Evolutionary conservation across 2,888 invertebrate species (phyloP).

Genomic region (Rhogogaster chlorosoma): DNA sequence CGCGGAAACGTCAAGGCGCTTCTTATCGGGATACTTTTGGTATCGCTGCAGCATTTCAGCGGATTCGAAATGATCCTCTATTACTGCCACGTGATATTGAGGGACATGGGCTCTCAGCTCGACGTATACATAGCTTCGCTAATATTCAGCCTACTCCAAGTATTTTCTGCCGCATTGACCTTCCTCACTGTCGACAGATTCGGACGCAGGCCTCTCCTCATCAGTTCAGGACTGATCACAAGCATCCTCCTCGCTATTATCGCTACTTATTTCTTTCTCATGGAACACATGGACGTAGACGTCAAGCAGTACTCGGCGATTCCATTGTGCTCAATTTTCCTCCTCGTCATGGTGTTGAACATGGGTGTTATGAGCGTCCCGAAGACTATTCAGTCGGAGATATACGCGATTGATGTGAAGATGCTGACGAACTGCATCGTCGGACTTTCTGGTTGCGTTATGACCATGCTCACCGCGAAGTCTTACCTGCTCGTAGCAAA

Average conservation of each 20-base stretch:
- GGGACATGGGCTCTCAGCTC: constrained; percentile 62
- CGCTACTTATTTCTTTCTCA: constrained; percentile 61
- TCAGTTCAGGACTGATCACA: constrained; percentile 69
- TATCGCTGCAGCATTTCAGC: constrained; percentile 78
- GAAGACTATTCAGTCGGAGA: constrained; percentile 62
- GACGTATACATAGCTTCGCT: background rate
- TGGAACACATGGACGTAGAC: constrained; percentile 60
- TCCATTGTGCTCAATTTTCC: constrained; percentile 52
- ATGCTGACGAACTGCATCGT: constrained; percentile 61
- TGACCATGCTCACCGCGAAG: constrained; percentile 58
- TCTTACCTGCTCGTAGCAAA: constrained; percentile 63
- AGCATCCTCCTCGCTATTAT: constrained; percentile 62
- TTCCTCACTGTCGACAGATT: constrained; percentile 75
- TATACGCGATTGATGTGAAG: constrained; percentile 66
- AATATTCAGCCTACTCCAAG: constrained; percentile 17
- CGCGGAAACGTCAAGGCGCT: constrained; percentile 74
- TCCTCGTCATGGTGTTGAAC: constrained; percentile 56
- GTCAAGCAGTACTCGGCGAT: constrained; percentile 53
- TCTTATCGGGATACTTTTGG: constrained; percentile 74
- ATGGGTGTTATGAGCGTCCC: constrained; percentile 57
- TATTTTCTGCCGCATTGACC: constrained; percentile 66
- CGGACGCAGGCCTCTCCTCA: constrained; percentile 77
- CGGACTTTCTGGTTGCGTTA: constrained; percentile 56
- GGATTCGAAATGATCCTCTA: constrained; percentile 71
- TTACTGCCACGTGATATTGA: constrained; percentile 77